Conservation (phyloP, 1,140 invertebrate genomes). For the Pinna nobilis region DNA sequence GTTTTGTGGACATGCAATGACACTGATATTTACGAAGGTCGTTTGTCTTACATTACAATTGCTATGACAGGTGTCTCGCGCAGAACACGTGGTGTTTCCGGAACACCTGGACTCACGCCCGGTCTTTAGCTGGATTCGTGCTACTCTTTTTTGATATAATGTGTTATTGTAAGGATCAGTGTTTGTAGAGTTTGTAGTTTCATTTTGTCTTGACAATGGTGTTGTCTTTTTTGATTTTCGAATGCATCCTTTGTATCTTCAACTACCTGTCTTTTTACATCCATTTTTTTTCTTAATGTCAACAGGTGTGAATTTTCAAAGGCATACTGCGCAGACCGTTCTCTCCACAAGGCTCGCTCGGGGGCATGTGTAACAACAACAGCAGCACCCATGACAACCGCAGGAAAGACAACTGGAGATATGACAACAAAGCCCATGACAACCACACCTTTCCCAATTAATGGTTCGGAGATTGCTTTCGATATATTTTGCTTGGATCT, state of each 20-base stretch:
- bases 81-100: no score
- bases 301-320: slow-evolving; percentile 7
- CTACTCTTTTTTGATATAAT: no score
- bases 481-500: slow-evolving; percentile 13
- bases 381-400: slow-evolving; percentile 1
- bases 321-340: neutral
- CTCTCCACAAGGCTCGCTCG: neutral
- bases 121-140: no score
- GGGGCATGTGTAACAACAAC: slow-evolving; percentile 1
- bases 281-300: neutral
- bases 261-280: neutral
- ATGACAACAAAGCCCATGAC: neutral
- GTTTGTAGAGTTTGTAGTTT: no score
- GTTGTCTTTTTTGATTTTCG: no score
- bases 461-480: slow-evolving; percentile 19
- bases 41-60: no score
- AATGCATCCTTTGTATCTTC: neutral
- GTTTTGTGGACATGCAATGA: no score
- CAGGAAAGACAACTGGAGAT: neutral
- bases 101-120: no score
- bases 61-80: no score
- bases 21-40: no score
- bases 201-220: no score
- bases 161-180: no score
- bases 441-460: neutral